Evolutionary conservation across 1,140 invertebrate species (phyloP), one percentile per base, ranked within the genome.

Genomic region (Aphaenogaster floridana): DNA sequence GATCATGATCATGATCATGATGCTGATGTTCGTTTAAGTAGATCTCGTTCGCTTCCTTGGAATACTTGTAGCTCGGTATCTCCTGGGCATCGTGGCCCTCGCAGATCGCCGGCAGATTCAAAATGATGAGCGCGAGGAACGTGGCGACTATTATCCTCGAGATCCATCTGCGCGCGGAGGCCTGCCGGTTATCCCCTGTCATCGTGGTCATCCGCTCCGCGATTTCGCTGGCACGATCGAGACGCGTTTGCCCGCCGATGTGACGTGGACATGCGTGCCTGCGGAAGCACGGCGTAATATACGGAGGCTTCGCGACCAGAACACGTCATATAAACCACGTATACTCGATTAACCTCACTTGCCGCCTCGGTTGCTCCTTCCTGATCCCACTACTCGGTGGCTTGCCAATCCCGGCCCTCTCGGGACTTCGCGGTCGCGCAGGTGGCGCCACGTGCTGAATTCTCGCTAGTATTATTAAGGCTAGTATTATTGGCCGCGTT

Each of bases 1-100:
- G 87, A n/a, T 57, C 9, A 6, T 92, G 79, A 83, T 71, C 87
- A 48, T 94, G 90, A 48, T 88, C 61, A 50, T 92, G 84, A 81
- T 94, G 85, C 5, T 87, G 72, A 83, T 93, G 85, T 88, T 95
- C 89, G 85, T 96, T 92, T 66, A 89, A 83, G 71, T 94, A 92
- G 69, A 93, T 94, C 90, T 96, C 95, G 90, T 98, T 98, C 6
- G 97, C 97, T 93, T 96, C 94, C 94, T 96, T 96, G 0, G 97
- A 97, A 94, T 98, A 98, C 93, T 98, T 98, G 93, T 96, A 98
- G 34, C 97, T 95, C 13, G 97, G 96, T 13, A 96, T 89, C 92
- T 97, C 96, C 50, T 96, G 94, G 52, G 91, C 84, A 8, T 88
- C 81, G 59, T 95, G 94, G 21, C 63, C 76, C 63, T 94, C 87